These are phyloP conservation scores for Sylvicola fuscatus DNA, from an alignment of 2,888 invertebrate genomes.

Conservation along the genomic window DNA sequence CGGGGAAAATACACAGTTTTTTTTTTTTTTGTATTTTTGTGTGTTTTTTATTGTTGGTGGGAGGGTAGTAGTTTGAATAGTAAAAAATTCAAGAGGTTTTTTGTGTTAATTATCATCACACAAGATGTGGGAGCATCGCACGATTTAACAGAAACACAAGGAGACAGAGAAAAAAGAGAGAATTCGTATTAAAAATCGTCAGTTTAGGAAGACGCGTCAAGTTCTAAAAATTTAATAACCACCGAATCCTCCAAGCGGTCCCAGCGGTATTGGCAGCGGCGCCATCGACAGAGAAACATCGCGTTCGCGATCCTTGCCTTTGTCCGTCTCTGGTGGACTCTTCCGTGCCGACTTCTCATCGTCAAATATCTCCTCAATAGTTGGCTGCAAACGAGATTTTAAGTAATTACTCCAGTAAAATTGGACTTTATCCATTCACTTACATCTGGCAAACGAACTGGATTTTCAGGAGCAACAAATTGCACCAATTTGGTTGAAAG, in stretches of 20 bases:
- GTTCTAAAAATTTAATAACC: conserved; percentile 19
- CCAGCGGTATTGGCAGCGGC: conserved; percentile 24
- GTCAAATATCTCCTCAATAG: conserved; percentile 45
- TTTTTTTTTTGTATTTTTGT: not conserved
- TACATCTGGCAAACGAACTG: conserved; percentile 57
- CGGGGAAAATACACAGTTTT: too few relatives aligned
- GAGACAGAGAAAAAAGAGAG: conserved; percentile 12
- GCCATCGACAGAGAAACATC: conserved; percentile 29
- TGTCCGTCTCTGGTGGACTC: conserved; percentile 49
- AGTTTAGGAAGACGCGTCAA: conserved; percentile 15
- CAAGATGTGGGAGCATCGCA: not conserved
- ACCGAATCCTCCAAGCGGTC: conserved; percentile 26
- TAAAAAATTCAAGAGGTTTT: too few relatives aligned
- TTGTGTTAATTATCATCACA: too few relatives aligned
- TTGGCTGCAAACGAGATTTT: conserved; percentile 24
- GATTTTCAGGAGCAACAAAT: conserved; percentile 55
- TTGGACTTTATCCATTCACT: conserved; percentile 14
- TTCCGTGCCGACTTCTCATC: conserved; percentile 40
- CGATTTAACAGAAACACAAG: conserved; percentile 8
- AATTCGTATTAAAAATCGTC: conserved; percentile 7
- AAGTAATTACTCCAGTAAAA: not conserved
- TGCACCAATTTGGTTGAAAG: conserved; percentile 59
- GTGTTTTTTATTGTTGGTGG: not conserved
- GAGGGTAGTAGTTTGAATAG: too few relatives aligned
- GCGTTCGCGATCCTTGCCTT: conserved; percentile 37